Evolutionary conservation across 2,888 invertebrate genomes (phyloP), one percentile per base, ranked within the genome.

Genomic region (Ctena decussata): DNA sequence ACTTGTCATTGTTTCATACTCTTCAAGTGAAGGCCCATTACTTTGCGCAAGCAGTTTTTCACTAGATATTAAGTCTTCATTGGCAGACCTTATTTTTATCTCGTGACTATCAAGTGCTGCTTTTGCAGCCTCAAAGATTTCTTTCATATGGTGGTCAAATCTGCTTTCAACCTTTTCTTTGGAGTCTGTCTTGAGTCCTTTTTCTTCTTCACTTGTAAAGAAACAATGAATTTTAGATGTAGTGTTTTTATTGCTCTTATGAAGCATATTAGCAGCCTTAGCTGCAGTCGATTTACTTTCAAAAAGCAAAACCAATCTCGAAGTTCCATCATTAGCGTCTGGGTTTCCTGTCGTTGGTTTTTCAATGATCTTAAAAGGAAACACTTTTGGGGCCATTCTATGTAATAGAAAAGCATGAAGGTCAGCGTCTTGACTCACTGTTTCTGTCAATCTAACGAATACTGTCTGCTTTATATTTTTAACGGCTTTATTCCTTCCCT

Each of bases 191-290:
- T 15, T 27, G 15, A 18, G 3, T 2, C 77, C 84, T 15, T 77
- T 77, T 0, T 78, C 83, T 44, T 84, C 83, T 18, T 46, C 39
- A 44, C 73, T 65, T 6, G 44, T 57, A 30, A 84, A 85, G 60
- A 44, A 84, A 35, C 83, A 81, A 18, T 27, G n/a, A 1, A 88
- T 35, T 57, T 88, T 85, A 27, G 46, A 74, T 8, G 39, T 30
- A 30, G 82, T 41, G 12, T 65, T 41, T 21, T 41, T 72, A 35
- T 88, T 88, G 82, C 84, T 84, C 75, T 49, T 60, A 30, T 85
- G 69, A 0, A 88, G 27, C 0, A 83, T 32, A 32, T 74, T 30
- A 12, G 41, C 41, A 12, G 80, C 85, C 32, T 37, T 53, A 37
- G 24, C 27, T 37, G 79, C 75, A 65, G 80, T 74, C 1, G 69